Base-by-base conservation (phyloP, 2,113 vertebrate genomes). In the Forbesichthys agassizii region DNA sequence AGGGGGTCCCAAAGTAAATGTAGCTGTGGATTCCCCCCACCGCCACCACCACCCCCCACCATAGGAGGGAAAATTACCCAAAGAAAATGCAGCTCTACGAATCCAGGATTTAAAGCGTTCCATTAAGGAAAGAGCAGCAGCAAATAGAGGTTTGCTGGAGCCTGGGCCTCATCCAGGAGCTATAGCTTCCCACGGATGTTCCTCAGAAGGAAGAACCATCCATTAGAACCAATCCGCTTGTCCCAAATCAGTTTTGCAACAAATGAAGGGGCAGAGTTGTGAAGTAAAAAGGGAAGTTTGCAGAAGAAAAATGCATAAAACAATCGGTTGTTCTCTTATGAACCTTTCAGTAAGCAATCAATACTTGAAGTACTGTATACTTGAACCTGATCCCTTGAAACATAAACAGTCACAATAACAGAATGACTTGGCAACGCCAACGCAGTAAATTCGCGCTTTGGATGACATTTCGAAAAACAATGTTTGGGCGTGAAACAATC, bases 51-150 rank as follows among this genome's bases (percentile, higher is more conserved):
- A 20, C 20, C 20, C 20, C 20, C 27, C 87, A 85, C 71, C 72
- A 77, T 83, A 84, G 77, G 83, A 84, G 73, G 67, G 69, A 79
- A 83, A 86, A 78, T 82, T 64, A 88, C 83, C 83, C 86, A 83
- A 87, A 90, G 85, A 89, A 89, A 90, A 88, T 78, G 72, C 67
- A 83, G 78, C 33, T 76, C 79, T 81, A 79, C 77, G 77, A 80
- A 84, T 81, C 77, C 75, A 84, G 81, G 77, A 83, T 73, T 84
- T 88, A 84, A 88, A 88, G 85, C 81, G 88, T 91, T 90, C 84
- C 85, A 85, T 82, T 85, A 80, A 83, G 72, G 74, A 60, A 71
- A 75, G 61, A 33, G 53, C 75, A 68, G 55, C 65, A 74, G 81
- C 71, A 77, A 74, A 79, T 73, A 49, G 53, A 86, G 73, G 68